Conservation (phyloP, 1,140 invertebrate species). For the Heliconius himera region DNA sequence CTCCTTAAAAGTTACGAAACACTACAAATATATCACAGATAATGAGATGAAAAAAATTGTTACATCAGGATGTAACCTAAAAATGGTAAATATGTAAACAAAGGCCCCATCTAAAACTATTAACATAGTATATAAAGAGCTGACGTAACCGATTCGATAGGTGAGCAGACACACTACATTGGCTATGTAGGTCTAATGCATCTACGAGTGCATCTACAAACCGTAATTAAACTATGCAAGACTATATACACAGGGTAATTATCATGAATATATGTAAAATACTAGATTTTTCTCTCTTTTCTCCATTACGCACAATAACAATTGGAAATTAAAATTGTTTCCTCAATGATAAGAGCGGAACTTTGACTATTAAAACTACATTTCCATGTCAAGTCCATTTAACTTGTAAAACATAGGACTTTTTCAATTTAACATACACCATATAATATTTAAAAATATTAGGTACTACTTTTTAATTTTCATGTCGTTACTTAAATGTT, state of each 20-base stretch:
- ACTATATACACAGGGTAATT: slow-evolving; percentile 12
- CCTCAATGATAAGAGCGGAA: neutral
- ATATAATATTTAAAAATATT: no score
- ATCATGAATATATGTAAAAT: neutral
- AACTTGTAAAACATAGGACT: no score
- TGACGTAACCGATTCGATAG: slow-evolving; percentile 65
- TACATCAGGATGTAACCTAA: neutral
- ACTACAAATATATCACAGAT: neutral
- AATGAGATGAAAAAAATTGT: neutral
- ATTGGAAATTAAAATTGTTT: neutral
- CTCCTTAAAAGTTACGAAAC: no score
- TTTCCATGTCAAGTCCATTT: no score
- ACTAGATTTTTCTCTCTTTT: neutral
- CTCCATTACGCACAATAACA: slow-evolving; percentile 4
- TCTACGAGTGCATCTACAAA: slow-evolving; percentile 43
- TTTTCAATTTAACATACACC: no score
- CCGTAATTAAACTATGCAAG: slow-evolving; percentile 17
- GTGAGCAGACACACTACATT: slow-evolving; percentile 62
- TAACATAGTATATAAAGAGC: slow-evolving; percentile 44
- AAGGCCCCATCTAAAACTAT: slow-evolving; percentile 10
- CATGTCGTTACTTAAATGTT: neutral
- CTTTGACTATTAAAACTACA: neutral
- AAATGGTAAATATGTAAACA: neutral
- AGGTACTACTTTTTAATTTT: no score
- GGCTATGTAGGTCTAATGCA: slow-evolving; percentile 66